phyloP scores from a whole-genome alignment of 2,888 invertebrate species.

The Diarsia dahlii region DNA sequence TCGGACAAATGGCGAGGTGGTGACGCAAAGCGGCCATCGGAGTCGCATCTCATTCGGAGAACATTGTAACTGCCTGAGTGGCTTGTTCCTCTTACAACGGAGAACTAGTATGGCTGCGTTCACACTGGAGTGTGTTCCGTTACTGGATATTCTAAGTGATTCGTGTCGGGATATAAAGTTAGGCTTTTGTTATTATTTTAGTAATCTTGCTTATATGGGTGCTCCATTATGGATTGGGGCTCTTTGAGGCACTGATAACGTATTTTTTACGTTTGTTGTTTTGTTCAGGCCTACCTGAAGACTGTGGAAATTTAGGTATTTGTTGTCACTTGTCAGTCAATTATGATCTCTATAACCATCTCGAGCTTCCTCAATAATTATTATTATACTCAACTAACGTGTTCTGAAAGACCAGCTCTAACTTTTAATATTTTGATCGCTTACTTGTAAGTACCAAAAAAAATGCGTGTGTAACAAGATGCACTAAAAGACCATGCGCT shows the following conservation, averaged over 20 bases:
- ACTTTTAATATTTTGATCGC: neutral
- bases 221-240: neutral
- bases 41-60: slow-evolving; percentile 75
- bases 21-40: slow-evolving; percentile 82
- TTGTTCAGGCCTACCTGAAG: neutral
- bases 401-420: neutral
- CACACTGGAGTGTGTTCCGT: slow-evolving; percentile 45
- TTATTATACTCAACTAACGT: too few species aligned
- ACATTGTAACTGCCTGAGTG: slow-evolving; percentile 73
- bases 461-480: slow-evolving; percentile 45
- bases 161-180: neutral
- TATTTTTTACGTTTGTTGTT: neutral
- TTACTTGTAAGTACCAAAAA: neutral
- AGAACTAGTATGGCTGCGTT: slow-evolving; percentile 50
- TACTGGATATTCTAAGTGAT: slow-evolving; percentile 11
- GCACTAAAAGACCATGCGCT: slow-evolving; percentile 37
- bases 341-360: too few species aligned
- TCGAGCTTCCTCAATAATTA: neutral
- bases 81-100: slow-evolving; percentile 59
- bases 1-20: slow-evolving; percentile 75
- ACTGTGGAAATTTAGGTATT: too few species aligned
- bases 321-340: neutral
- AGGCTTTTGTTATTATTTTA: neutral
- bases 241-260: neutral
- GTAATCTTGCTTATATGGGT: neutral